Evolutionary conservation across 2,888 invertebrate species (phyloP).

Genomic region (Synergus itoensis): DNA sequence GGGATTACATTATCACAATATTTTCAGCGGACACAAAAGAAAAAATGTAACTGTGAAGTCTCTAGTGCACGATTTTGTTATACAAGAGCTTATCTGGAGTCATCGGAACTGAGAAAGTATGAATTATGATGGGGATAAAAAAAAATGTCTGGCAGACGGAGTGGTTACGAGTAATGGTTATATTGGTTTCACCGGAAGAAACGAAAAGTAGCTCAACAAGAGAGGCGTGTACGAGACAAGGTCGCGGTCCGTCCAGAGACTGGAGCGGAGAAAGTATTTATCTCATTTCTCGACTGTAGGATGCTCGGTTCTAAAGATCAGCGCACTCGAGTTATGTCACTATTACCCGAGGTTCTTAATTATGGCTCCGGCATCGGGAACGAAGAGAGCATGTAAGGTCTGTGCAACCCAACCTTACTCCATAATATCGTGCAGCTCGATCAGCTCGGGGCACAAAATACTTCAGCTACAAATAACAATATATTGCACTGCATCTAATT

Average conservation of each 20-base stretch:
- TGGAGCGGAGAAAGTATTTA: constrained; percentile 55
- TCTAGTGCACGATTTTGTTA: neutral
- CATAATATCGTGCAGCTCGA: constrained; percentile 21
- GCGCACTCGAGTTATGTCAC: constrained; percentile 45
- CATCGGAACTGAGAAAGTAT: constrained; percentile 20
- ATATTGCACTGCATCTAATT: neutral
- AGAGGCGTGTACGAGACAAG: constrained; percentile 50
- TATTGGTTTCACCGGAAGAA: constrained; percentile 55
- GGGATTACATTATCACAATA: constrained; percentile 32
- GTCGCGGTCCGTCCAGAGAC: constrained; percentile 49
- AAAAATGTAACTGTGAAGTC: constrained; percentile 46
- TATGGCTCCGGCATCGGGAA: constrained; percentile 35
- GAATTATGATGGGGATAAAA: constrained; percentile 33
- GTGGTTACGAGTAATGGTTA: constrained; percentile 24
- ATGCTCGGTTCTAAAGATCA: constrained; percentile 47
- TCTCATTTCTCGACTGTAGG: constrained; percentile 49
- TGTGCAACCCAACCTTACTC: constrained; percentile 2
- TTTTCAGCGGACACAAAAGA: constrained; percentile 51
- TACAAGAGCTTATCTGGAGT: constrained; percentile 31
- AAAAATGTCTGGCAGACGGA: constrained; percentile 18
- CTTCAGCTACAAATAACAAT: constrained; percentile 1
- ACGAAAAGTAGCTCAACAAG: constrained; percentile 53
- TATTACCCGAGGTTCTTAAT: constrained; percentile 50
- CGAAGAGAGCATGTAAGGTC: constrained; percentile 23
- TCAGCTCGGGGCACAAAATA: constrained; percentile 43